Conservation (phyloP, 2,888 invertebrate genomes). For the Caenorhabditis afra region DNA sequence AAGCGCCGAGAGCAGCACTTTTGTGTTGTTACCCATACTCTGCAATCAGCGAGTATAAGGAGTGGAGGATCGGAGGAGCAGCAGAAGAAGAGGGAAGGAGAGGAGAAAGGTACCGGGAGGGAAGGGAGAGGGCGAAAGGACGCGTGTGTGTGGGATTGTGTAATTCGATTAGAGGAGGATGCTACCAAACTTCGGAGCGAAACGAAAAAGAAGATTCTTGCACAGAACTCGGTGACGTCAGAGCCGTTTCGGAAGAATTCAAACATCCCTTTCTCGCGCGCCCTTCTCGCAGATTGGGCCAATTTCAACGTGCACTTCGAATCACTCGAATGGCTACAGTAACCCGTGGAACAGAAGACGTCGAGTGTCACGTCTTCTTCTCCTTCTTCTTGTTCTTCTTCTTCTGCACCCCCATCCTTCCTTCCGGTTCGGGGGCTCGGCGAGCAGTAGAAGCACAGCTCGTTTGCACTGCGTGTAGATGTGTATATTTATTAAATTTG, state of each 20-base stretch:
- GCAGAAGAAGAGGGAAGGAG: background rate
- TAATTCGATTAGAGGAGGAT: slow-evolving; percentile 11
- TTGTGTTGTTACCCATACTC: slow-evolving; percentile 61
- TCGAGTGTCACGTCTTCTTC: no score
- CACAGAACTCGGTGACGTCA: slow-evolving; percentile 1
- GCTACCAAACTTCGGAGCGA: background rate
- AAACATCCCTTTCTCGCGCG: no score
- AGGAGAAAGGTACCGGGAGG: background rate
- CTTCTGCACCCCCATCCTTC: no score
- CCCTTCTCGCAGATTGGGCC: no score
- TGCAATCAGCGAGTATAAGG: slow-evolving; percentile 15
- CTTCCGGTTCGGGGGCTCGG: no score
- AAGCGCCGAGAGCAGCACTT: slow-evolving; percentile 48
- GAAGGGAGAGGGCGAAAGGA: background rate
- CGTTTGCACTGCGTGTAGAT: slow-evolving; percentile 3
- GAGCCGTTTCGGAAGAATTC: no score
- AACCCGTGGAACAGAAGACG: no score
- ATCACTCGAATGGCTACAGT: no score
- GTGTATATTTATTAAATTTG: slow-evolving; percentile 47
- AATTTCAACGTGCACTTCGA: no score
- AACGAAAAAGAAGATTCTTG: background rate
- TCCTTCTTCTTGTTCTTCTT: no score
- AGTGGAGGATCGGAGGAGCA: background rate
- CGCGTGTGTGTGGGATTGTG: background rate
- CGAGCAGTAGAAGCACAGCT: no score